Evolutionary conservation across 2,797 vertebrate species (phyloP), one percentile per base, ranked within the genome.

Genomic region (Onychomys arenicola): DNA sequence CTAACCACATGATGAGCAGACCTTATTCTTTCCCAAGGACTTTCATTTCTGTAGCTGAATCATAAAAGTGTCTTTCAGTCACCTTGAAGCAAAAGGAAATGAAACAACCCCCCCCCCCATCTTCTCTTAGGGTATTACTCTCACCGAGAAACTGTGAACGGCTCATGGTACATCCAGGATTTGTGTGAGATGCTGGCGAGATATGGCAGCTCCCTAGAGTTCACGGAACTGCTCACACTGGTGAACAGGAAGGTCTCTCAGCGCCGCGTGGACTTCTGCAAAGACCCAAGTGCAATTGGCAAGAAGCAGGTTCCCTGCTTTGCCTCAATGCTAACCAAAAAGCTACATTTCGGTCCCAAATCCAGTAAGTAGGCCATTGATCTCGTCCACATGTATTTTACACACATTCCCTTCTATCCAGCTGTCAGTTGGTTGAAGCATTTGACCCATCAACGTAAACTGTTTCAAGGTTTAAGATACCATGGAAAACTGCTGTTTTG

Each of bases 231-330:
- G 14, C 99, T 99, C 88, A 99, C 99, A 0, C 95, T 99, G 21
- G 99, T 99, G 91, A 99, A 99, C 98, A 99, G 99, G 96, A 99
- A 99, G 89, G 99, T 99, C 71, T 99, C 99, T 0, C 97, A 98
- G 94, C 99, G 99, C 95, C 98, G 87, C 0, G 99, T 99, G 6
- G 98, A 85, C 6, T 49, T 78, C 0, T 97, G 98, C 96, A 97
- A 0, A 2, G 99, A 99, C 81, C 92, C 0, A 0, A 98, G 8
- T 0, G 98, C 99, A 10, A 98, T 99, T 7, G 99, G 99, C 49
- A 99, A 99, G 98, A 99, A 99, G 96, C 99, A 99, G 98, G 99
- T 99, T 5, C 99, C 99, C 49, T 99, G 99, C 97, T 99, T 99
- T 97, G 99, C 99, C 17, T 99, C 99, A 0, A 99, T 99, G 99